These are phyloP conservation scores for Drosophila infuscata DNA, from an alignment of 2,888 invertebrate genomes.

Conservation along the genomic window DNA sequence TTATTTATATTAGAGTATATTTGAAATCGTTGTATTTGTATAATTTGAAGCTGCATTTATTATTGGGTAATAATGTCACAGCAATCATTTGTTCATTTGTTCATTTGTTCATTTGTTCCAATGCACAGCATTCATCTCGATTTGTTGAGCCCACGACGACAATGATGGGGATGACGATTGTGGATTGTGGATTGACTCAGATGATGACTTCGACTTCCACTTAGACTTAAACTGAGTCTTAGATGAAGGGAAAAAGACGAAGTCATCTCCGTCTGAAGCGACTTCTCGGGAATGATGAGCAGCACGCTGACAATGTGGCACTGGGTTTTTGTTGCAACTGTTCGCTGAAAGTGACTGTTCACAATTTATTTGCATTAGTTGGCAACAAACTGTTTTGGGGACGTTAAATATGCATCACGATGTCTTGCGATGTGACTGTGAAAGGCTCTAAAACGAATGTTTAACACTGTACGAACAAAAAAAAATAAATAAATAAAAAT, in stretches of 20 bases:
- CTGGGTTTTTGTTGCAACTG: slow-evolving; percentile 3
- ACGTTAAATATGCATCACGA: slow-evolving; percentile 37
- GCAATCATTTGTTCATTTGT: slow-evolving; percentile 53
- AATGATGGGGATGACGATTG: slow-evolving; percentile 45
- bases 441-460: slow-evolving; percentile 41
- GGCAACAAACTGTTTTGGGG: slow-evolving; percentile 57
- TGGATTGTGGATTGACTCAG: slow-evolving; percentile 42
- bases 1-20: neutral
- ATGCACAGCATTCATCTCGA: slow-evolving; percentile 42
- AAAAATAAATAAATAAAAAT: neutral
- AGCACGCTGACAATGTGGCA: slow-evolving; percentile 51
- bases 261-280: slow-evolving; percentile 11
- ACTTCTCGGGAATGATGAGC: slow-evolving; percentile 63
- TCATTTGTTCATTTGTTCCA: slow-evolving; percentile 49
- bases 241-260: slow-evolving; percentile 2
- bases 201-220: slow-evolving; percentile 14
- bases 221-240: neutral
- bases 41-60: slow-evolving; percentile 10
- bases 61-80: slow-evolving; percentile 60
- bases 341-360: slow-evolving; percentile 53
- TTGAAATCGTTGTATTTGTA: neutral
- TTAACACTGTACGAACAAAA: slow-evolving; percentile 15
- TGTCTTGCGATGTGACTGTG: slow-evolving; percentile 37
- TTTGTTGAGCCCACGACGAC: slow-evolving; percentile 26
- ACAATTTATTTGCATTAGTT: slow-evolving; percentile 79